A percentile compares a stretch with the other conserved stretches of the same genome.
Evolutionary conservation across 2,888 invertebrate genomes (phyloP).

Genomic region (Drosophila hamatofila): DNA sequence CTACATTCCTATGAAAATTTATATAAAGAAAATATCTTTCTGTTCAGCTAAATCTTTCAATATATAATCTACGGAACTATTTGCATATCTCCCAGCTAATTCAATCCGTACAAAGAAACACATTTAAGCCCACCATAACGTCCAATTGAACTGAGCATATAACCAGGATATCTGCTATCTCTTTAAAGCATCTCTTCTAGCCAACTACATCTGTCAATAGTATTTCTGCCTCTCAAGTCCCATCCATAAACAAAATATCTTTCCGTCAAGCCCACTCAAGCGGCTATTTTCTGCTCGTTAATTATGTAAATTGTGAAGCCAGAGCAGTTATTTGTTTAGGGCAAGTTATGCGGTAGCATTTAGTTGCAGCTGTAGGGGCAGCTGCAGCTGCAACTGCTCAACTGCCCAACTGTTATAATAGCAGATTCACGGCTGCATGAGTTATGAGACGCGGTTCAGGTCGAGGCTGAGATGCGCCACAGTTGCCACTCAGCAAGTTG

Average conservation of each 20-base stretch:
- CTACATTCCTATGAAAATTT: too few species aligned
- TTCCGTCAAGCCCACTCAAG: constrained; percentile 1
- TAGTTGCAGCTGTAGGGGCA: constrained; percentile 9
- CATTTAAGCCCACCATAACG: neutral
- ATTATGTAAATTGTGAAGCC: constrained; percentile 33
- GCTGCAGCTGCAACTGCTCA: neutral
- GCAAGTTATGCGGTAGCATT: constrained; percentile 14
- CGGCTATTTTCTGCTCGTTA: constrained; percentile 14
- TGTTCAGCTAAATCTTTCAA: too few species aligned
- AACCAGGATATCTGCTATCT: neutral
- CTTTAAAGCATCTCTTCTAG: neutral
- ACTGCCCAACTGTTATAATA: neutral
- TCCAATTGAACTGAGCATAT: neutral
- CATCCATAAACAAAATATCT: constrained; percentile 3
- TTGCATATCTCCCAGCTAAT: too few species aligned
- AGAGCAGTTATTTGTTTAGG: constrained; percentile 36
- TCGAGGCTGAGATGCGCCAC: constrained; percentile 18
- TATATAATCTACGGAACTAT: too few species aligned
- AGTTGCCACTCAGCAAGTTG: constrained; percentile 37
- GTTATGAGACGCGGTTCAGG: constrained; percentile 33
- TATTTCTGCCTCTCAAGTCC: neutral
- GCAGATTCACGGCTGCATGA: constrained; percentile 38
- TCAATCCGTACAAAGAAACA: too few species aligned
- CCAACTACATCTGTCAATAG: neutral
- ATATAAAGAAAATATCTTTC: too few species aligned